Base-by-base conservation (phyloP, 1,140 invertebrate species). In the Sycobia sp. region DNA sequence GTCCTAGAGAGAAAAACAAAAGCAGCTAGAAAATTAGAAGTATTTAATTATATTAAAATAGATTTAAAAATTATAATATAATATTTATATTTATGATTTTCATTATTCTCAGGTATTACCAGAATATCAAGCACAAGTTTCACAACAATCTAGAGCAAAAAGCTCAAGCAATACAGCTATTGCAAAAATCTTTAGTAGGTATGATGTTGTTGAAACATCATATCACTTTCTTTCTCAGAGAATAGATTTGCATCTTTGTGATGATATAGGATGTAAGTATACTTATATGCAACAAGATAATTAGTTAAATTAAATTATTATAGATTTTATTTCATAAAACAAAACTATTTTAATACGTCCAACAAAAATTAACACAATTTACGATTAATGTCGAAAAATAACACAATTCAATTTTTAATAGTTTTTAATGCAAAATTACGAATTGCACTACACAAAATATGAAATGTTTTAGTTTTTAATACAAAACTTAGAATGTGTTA, bases 231-330 rank as follows among this genome's bases (percentile, higher is more conserved):
- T 96, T 59, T 94, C 93, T 63, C 91, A 94, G 53, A 88, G 93
- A 73, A 95, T 99, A 72, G 95, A 99, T 83, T 84, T 99, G 41
- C 97, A 99, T 84, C 87, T 99, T 34, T 98, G 95, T 79, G 97
- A 99, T 82, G 97, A 99, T 82, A 89, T 90, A 68, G 92, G 92
- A 71, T 82, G 92, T 93, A 81, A 86, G 62, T 67, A 49, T 32
- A 58, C 36, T n/a, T n/a, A n/a, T n/a, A n/a, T 43, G 9, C 25
- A 22, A 18, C 7, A 63, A 57, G 58, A 57, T 56, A 50, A 58
- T n/a, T n/a, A n/a, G n/a, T n/a, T n/a, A n/a, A n/a, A n/a, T n/a
- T n/a, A n/a, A n/a, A n/a, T n/a, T n/a, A n/a, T n/a, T n/a, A n/a
- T n/a, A n/a, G n/a, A n/a, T n/a, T n/a, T n/a, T n/a, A n/a, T n/a